Evolutionary conservation across 2,113 vertebrate species (phyloP).

Genomic region (Pluvianellus socialis): DNA sequence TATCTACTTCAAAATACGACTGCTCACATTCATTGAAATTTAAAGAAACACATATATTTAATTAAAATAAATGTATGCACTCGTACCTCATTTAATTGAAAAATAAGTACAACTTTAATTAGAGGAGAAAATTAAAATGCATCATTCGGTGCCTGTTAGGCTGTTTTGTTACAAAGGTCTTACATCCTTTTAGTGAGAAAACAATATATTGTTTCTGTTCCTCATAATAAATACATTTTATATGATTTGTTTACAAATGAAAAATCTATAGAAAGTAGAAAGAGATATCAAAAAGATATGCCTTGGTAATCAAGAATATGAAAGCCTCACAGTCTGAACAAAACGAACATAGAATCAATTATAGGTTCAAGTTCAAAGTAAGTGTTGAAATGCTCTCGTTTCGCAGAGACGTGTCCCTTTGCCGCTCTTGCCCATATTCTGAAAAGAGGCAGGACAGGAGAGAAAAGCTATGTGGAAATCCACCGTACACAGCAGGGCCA

Average conservation of each 20-base stretch:
- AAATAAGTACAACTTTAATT: conserved; percentile 8
- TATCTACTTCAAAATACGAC: background rate
- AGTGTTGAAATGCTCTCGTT: background rate
- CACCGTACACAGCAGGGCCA: background rate
- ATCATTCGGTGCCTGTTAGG: background rate
- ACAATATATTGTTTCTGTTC: background rate
- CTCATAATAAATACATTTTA: background rate
- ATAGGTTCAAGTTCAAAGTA: background rate
- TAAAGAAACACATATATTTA: background rate
- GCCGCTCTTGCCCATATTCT: background rate
- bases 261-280: background rate
- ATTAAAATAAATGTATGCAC: background rate
- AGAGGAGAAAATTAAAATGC: conserved; percentile 15
- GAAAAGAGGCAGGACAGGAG: background rate
- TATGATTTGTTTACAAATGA: background rate
- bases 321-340: background rate
- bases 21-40: background rate
- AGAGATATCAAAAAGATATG: background rate
- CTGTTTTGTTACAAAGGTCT: background rate
- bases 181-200: background rate
- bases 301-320: background rate
- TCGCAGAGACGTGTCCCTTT: background rate
- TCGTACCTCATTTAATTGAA: background rate
- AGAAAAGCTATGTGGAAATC: background rate
- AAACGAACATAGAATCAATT: background rate